Percentiles rank a stretch among this genome's conserved stretches.
Conservation (phyloP, 2,113 vertebrate species). For the Tichodroma muraria region DNA sequence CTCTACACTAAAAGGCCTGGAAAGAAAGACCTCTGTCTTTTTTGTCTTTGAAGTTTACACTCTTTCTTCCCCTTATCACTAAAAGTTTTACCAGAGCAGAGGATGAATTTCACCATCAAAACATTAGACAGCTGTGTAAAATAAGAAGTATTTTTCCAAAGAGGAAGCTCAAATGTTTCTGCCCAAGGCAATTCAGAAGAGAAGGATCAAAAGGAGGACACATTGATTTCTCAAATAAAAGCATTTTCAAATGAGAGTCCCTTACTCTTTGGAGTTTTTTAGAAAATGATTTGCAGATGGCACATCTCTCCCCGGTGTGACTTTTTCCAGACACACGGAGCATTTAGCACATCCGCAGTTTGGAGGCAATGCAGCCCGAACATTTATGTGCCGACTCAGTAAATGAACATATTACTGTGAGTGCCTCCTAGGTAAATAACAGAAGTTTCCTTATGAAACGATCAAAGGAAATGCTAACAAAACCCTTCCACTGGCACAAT, state of each 20-base stretch:
- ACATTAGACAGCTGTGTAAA: conserved; percentile 14
- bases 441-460: not conserved
- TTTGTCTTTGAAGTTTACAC: conserved; percentile 6
- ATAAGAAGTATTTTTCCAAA: conserved; percentile 16
- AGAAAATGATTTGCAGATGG: conserved; percentile 54
- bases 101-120: conserved; percentile 1
- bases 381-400: not conserved
- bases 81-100: not conserved
- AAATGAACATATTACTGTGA: not conserved
- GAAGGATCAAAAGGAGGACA: conserved; percentile 51
- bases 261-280: conserved; percentile 11
- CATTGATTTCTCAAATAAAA: conserved; percentile 38
- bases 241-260: conserved; percentile 22
- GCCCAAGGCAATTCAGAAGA: conserved; percentile 30
- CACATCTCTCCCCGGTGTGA: not conserved
- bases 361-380: not conserved
- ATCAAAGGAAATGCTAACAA: conserved; percentile 51
- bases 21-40: not conserved
- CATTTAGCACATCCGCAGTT: not conserved
- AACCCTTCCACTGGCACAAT: not conserved
- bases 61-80: conserved; percentile 13
- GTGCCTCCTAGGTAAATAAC: conserved; percentile 36
- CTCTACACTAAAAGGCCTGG: not conserved
- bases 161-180: conserved; percentile 41
- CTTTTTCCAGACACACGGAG: not conserved